These are phyloP conservation scores for Drosophila pegasa DNA, from an alignment of 2,888 invertebrate species.

Conservation along the genomic window DNA sequence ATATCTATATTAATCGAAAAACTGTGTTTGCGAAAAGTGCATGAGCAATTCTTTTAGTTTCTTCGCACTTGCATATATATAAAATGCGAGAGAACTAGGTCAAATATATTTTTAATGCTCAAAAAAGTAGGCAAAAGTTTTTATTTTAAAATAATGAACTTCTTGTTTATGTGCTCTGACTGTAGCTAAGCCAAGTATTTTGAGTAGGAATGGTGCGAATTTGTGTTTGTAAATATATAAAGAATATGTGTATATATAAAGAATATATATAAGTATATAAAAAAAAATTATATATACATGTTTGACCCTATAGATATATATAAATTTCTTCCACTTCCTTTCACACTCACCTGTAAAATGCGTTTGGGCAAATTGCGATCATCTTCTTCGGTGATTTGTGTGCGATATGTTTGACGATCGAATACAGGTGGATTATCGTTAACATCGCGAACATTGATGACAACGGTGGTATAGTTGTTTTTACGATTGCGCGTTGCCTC, in stretches of 20 bases:
- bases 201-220: no score
- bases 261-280: neutral
- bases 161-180: no score
- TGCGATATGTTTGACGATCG: slow-evolving; percentile 96
- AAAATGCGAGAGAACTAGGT: no score
- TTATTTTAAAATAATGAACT: no score
- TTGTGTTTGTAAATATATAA: neutral
- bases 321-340: neutral
- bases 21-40: no score
- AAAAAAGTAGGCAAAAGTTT: no score
- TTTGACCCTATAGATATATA: neutral
- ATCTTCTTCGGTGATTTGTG: slow-evolving; percentile 98
- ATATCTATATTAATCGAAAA: no score
- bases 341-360: slow-evolving; percentile 91
- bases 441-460: slow-evolving; percentile 98
- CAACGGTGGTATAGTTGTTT: slow-evolving; percentile 98
- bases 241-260: neutral
- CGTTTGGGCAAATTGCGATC: slow-evolving; percentile 97
- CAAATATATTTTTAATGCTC: no score
- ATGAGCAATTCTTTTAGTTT: no score
- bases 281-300: neutral
- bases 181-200: no score
- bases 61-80: no score
- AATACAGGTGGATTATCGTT: slow-evolving; percentile 95
- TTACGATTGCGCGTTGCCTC: slow-evolving; percentile 98